phyloP scores from a whole-genome alignment of 2,888 invertebrate genomes.

The Coecobrya sp. region DNA sequence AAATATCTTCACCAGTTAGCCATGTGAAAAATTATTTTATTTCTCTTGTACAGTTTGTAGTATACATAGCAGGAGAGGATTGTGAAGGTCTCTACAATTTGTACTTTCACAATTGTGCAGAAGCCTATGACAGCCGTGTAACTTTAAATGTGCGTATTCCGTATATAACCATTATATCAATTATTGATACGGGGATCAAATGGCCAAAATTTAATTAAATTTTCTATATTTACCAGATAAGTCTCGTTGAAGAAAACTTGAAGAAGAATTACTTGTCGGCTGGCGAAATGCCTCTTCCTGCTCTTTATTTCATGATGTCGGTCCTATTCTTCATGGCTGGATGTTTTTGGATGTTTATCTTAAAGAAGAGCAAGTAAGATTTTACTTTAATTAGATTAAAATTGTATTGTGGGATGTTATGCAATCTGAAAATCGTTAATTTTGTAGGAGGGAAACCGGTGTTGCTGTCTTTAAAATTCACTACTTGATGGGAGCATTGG shows the following conservation, averaged over 20 bases:
- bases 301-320: constrained; percentile 97
- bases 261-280: constrained; percentile 96
- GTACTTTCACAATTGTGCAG: constrained; percentile 97
- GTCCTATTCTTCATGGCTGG: constrained; percentile 96
- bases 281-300: constrained; percentile 98
- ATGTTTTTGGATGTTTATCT: constrained; percentile 96
- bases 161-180: too few species aligned
- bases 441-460: constrained; percentile 89
- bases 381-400: constrained; percentile 29
- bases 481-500: constrained; percentile 97
- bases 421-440: background rate
- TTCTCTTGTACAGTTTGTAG: constrained; percentile 90
- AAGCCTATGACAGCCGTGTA: constrained; percentile 87
- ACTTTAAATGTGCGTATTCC: constrained; percentile 91
- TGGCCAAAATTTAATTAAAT: background rate
- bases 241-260: constrained; percentile 94
- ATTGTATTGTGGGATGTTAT: background rate
- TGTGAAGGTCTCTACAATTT: constrained; percentile 98
- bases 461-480: constrained; percentile 97
- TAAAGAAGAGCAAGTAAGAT: constrained; percentile 92
- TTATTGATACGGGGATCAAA: too few species aligned
- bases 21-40: background rate
- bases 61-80: constrained; percentile 92
- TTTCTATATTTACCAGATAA: constrained; percentile 90
- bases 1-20: background rate